A percentile compares a stretch with the other conserved stretches of the same genome.
phyloP scores from a whole-genome alignment of 1,140 invertebrate species.

The Pissodes strobi region DNA sequence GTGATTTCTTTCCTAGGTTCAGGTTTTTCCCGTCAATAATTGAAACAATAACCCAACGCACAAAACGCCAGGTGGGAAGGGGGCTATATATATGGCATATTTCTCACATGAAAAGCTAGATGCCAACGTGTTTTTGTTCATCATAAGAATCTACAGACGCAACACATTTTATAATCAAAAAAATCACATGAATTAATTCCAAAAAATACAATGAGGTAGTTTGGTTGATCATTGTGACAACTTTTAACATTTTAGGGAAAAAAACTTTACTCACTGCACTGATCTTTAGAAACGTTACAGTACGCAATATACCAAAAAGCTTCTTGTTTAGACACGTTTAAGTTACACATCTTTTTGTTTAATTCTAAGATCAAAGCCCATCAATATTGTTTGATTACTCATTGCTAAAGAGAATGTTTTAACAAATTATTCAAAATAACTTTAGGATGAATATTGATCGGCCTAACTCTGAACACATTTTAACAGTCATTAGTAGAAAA shows the following conservation, averaged over 20 bases:
- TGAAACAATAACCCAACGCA: too few relatives aligned
- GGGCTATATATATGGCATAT: background rate
- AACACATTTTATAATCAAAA: too few relatives aligned
- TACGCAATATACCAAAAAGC: background rate
- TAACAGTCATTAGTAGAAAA: constrained; percentile 4
- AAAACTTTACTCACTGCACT: background rate
- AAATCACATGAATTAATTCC: background rate
- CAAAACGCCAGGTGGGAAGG: too few relatives aligned
- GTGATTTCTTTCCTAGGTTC: background rate
- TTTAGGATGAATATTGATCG: constrained; percentile 10
- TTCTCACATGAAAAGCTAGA: background rate
- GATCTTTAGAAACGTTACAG: constrained; percentile 1
- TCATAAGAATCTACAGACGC: too few relatives aligned
- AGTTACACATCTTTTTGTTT: background rate
- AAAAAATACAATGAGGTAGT: constrained; percentile 19
- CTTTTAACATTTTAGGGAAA: background rate
- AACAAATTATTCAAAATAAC: background rate
- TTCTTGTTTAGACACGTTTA: background rate
- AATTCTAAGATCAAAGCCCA: constrained; percentile 13
- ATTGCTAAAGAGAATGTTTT: background rate
- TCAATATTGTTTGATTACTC: constrained; percentile 4
- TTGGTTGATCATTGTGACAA: constrained; percentile 9
- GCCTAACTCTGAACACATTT: constrained; percentile 25
- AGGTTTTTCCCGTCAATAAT: too few relatives aligned
- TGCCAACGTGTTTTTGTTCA: background rate